phyloP scores from a whole-genome alignment of 2,113 vertebrate species.

The Orycteropus afer region DNA sequence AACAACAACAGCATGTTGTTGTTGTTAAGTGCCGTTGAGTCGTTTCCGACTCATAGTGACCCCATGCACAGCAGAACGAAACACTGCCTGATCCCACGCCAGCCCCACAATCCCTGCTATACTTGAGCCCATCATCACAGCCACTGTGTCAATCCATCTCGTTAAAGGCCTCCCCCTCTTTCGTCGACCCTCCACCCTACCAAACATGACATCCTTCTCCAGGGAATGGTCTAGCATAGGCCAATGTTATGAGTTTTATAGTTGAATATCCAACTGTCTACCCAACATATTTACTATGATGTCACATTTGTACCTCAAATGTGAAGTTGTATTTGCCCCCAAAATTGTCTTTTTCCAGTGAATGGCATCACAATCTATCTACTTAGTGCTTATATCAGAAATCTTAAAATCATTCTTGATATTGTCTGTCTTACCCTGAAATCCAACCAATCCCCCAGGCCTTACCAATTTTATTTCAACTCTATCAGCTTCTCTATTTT shows the following conservation, averaged over 20 bases:
- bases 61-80: too few relatives aligned
- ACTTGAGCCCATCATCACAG: too few relatives aligned
- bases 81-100: too few relatives aligned
- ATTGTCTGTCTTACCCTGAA: not conserved
- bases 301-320: not conserved
- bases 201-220: too few relatives aligned
- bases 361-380: not conserved
- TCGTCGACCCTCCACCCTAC: too few relatives aligned
- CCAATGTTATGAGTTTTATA: not conserved
- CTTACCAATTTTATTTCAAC: not conserved
- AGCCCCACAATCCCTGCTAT: too few relatives aligned
- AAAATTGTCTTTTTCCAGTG: conserved; percentile 12
- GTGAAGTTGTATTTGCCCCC: not conserved
- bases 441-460: not conserved
- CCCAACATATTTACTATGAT: not conserved
- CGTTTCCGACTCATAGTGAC: too few relatives aligned
- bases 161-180: too few relatives aligned
- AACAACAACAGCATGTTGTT: too few relatives aligned
- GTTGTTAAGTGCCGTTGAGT: too few relatives aligned
- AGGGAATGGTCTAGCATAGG: not conserved
- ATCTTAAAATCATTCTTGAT: not conserved
- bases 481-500: not conserved
- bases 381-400: not conserved
- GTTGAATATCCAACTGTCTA: not conserved
- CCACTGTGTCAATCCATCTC: too few relatives aligned